Evolutionary conservation across 2,797 vertebrate genomes (phyloP), one percentile per base, ranked within the genome.

Genomic region (Carcharodon carcharias): DNA sequence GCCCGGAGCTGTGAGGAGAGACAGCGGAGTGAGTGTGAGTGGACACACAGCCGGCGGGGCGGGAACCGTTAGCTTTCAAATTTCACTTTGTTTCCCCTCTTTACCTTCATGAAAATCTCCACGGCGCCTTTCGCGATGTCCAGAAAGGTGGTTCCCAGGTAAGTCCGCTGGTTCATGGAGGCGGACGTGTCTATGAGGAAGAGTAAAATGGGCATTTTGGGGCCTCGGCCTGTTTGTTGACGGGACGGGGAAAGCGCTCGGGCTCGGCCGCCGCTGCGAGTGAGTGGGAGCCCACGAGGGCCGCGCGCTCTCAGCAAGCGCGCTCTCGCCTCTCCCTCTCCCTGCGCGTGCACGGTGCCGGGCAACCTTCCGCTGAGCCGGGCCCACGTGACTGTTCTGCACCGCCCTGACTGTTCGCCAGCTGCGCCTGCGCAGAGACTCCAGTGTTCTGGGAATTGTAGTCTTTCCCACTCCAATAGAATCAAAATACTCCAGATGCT

Each of bases 61-160:
- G 65, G 65, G 65, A 3, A 18, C 21, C 65, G 65, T 67, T 67
- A 67, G 16, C 65, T 67, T 67, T 67, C 65, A 67, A 67, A 67
- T 18, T 3, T 14, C 65, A 50, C 45, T 50, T 50, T 50, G 45
- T 67, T 45, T 63, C 45, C 67, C 14, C 6, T 82, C 95, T 96
- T 97, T 99, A 99, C 99, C 99, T 99, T 99, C 98, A 99, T 98
- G 98, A 99, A 99, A 98, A 98, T 99, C 98, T 99, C 99, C 98
- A 99, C 98, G 97, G 99, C 98, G 98, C 99, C 99, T 98, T 99
- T 99, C 97, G 99, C 99, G 98, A 99, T 98, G 98, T 99, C 99
- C 98, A 99, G 98, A 98, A 98, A 99, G 98, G 98, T 99, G 98
- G 98, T 99, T 98, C 99, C 99, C 98, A 99, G 98, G 98, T 99